Evolutionary conservation across 2,888 invertebrate genomes (phyloP), one percentile per base, ranked within the genome.

Genomic region (Odontothrips loti): DNA sequence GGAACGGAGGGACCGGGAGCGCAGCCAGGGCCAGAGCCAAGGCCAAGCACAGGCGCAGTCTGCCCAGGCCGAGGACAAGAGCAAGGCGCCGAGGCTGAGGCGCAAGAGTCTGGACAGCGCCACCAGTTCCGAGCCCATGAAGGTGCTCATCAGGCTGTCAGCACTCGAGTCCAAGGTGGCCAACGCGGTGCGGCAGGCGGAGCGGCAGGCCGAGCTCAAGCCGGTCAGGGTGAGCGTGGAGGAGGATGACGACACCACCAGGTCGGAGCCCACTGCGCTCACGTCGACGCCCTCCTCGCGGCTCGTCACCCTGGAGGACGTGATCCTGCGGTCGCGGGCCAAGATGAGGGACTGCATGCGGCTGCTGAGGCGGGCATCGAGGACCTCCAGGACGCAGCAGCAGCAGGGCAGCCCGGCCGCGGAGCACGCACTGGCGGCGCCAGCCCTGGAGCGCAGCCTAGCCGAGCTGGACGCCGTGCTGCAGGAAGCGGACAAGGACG

Each of bases 21-120:
- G 58, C 79, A 47, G 81, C 80, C 17, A 80, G 80, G n/a, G 29
- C 80, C 23, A 79, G 43, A 51, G 81, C n/a, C n/a, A n/a, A n/a
- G n/a, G n/a, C n/a, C n/a, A n/a, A n/a, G 80, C 17, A 79, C 81
- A 58, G 20, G 8, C 58, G 17, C 58, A 2, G 34, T 43, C 34
- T 4, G 34, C 34, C 34, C 34, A 43, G 34, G 3, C 34, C 34
- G 34, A 58, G 58, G 58, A 58, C 58, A 58, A 58, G 58, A n/a
- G n/a, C 90, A 82, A 90, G 80, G 89, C 91, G 17, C 89, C 90
- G 47, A 87, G 91, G 82, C 87, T 93, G 78, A 89, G 95, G 80
- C 89, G 94, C 82, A 94, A 94, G 86, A 94, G 94, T 11, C 88
- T 95, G 80, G 95, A 95, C 85, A 94, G 94, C 85, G 93, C 93